phyloP scores from a whole-genome alignment of 2,797 vertebrate species.

The Rhinoraja longicauda region DNA sequence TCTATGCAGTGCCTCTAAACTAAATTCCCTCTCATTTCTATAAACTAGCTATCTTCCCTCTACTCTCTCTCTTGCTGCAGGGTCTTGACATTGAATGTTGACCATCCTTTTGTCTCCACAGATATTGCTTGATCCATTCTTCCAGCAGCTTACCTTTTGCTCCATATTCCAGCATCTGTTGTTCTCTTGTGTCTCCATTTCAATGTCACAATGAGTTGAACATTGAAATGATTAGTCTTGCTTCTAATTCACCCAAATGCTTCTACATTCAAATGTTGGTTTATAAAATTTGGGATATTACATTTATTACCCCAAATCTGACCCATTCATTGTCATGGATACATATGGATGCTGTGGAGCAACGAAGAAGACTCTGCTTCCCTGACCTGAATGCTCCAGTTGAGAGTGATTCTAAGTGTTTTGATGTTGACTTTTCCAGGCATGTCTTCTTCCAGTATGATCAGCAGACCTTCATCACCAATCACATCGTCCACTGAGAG shows the following conservation, averaged over 20 bases:
- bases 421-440: background rate
- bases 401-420: background rate
- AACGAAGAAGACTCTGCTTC: background rate
- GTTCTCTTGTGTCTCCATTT: too few relatives aligned
- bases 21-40: too few relatives aligned
- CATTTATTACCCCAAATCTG: background rate
- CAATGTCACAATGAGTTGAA: background rate
- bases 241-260: background rate
- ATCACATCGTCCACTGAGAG: slow-evolving; percentile 64
- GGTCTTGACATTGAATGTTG: too few relatives aligned
- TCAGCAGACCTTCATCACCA: slow-evolving; percentile 84
- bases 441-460: slow-evolving; percentile 90
- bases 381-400: background rate
- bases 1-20: too few relatives aligned
- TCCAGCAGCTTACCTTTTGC: too few relatives aligned
- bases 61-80: too few relatives aligned
- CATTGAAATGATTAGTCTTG: background rate
- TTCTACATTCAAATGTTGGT: background rate
- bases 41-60: too few relatives aligned
- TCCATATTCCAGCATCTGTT: too few relatives aligned
- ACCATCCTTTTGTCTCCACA: too few relatives aligned
- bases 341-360: background rate
- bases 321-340: background rate
- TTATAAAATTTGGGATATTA: background rate
- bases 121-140: too few relatives aligned